Conservation (phyloP, 1,140 invertebrate genomes). For the Procambarus clarkii region DNA sequence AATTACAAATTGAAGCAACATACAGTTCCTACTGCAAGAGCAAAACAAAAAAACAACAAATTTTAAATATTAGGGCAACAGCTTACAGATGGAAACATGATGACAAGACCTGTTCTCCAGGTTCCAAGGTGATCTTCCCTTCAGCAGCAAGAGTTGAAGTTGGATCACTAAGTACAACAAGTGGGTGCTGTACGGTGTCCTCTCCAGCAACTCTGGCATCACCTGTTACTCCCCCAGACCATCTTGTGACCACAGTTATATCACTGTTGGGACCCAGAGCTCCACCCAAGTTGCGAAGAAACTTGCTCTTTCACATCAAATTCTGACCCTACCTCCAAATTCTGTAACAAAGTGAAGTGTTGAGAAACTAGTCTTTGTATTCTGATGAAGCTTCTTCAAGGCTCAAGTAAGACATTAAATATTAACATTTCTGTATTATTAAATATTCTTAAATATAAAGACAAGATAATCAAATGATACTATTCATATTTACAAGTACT, state of each 20-base stretch:
- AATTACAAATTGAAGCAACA: no score
- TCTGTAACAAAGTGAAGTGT: slow-evolving; percentile 73
- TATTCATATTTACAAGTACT: slow-evolving; percentile 11
- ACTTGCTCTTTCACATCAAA: slow-evolving; percentile 96
- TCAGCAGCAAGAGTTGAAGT: no score
- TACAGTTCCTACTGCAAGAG: no score
- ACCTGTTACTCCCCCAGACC: slow-evolving; percentile 77
- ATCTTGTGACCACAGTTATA: slow-evolving; percentile 85
- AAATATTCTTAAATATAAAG: no score
- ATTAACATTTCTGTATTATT: no score
- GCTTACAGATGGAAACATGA: slow-evolving; percentile 22
- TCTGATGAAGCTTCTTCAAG: no score
- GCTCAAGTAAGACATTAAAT: no score
- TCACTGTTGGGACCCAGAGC: slow-evolving; percentile 89
- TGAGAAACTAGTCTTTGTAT: slow-evolving; percentile 14
- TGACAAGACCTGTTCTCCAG: slow-evolving; percentile 79
- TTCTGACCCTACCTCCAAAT: slow-evolving; percentile 88
- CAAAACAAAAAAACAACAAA: no score
- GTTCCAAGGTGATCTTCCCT: slow-evolving; percentile 85
- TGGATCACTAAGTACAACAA: no score
- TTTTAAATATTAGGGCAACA: no score
- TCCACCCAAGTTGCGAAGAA: slow-evolving; percentile 89
- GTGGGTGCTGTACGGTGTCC: slow-evolving; percentile 73
- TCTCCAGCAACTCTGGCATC: slow-evolving; percentile 36
- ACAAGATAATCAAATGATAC: not conserved